Conservation (phyloP, 2,113 vertebrate species). For the Mesocricetus auratus region DNA sequence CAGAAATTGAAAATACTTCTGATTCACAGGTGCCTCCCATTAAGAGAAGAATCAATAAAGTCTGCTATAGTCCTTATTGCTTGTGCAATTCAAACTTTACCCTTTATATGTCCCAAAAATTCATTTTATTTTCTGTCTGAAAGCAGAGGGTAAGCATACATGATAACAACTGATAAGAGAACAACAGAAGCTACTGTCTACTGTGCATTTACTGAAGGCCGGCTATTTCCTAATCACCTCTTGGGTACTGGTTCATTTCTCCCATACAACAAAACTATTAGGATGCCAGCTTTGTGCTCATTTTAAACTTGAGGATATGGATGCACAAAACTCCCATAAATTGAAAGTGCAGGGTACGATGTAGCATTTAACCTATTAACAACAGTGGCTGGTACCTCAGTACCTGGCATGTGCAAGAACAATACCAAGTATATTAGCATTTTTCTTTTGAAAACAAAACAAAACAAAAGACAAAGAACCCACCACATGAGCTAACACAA, state of each 20-base stretch:
- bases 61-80: background rate
- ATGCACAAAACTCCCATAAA: background rate
- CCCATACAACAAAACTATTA: background rate
- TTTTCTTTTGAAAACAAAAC: background rate
- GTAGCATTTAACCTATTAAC: background rate
- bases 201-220: background rate
- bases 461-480: slow-evolving; percentile 13
- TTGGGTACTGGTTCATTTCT: background rate
- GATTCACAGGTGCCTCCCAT: background rate
- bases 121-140: slow-evolving; percentile 14
- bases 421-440: background rate
- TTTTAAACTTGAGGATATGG: background rate
- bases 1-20: slow-evolving; percentile 62
- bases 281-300: background rate
- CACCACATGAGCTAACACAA: background rate
- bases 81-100: background rate
- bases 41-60: slow-evolving; percentile 37
- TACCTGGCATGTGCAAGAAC: background rate
- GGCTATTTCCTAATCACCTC: background rate
- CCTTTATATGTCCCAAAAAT: slow-evolving; percentile 21
- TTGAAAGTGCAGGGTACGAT: background rate
- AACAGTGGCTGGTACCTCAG: background rate
- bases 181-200: background rate
- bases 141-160: slow-evolving; percentile 20
- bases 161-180: background rate